phyloP scores from a whole-genome alignment of 2,797 vertebrate genomes.

The Pipistrellus pipistrellus region DNA sequence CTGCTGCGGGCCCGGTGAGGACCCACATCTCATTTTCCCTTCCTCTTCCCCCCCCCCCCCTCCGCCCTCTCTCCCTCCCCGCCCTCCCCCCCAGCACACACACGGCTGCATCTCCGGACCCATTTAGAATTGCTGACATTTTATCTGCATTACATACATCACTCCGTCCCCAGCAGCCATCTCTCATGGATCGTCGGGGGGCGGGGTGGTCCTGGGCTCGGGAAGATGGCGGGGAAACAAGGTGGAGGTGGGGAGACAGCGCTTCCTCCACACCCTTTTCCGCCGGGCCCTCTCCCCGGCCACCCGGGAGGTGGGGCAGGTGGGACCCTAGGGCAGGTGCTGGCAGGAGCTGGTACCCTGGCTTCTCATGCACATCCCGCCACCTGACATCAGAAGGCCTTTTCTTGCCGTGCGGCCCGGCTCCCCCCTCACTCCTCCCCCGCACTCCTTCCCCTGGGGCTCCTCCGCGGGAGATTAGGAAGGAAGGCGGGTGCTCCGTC shows the following conservation, averaged over 20 bases:
- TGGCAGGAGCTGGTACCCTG: background rate
- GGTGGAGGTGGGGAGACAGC: conserved; percentile 19
- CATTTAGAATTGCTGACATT: conserved; percentile 86
- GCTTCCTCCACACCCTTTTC: background rate
- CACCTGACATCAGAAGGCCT: background rate
- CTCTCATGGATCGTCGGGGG: conserved; percentile 67
- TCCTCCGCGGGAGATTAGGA: background rate
- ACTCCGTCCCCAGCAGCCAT: conserved; percentile 84
- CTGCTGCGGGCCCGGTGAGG: conserved; percentile 46
- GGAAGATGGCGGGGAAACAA: conserved; percentile 60
- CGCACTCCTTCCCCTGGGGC: background rate
- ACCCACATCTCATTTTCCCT: conserved; percentile 77
- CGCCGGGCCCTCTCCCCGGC: background rate
- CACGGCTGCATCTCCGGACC: conserved; percentile 79
- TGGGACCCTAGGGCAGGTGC: background rate
- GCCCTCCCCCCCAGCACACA: background rate
- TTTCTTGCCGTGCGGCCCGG: background rate
- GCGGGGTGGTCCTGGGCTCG: conserved; percentile 64
- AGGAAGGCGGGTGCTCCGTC: background rate
- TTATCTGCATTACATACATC: conserved; percentile 86
- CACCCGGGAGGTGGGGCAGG: background rate
- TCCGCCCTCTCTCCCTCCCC: conserved; percentile 18
- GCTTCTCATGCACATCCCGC: background rate
- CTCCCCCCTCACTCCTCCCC: background rate
- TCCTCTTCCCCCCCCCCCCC: conserved; percentile 50